Base-by-base conservation (phyloP, 2,797 vertebrate genomes). In the Florisuga fusca region DNA sequence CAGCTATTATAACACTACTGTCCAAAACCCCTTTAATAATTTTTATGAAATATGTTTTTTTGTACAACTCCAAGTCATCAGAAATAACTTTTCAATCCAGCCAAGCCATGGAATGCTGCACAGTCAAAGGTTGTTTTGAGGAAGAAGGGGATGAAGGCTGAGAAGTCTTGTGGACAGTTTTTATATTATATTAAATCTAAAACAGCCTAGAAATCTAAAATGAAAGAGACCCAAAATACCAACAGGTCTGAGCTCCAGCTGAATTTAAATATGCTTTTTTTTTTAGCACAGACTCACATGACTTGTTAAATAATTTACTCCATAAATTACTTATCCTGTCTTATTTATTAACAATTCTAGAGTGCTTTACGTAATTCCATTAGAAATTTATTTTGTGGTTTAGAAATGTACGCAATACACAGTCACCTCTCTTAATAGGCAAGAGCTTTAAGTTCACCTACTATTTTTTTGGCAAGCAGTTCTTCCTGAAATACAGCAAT, bases 311-410 rank as follows among this genome's bases (percentile, higher is more conserved):
- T 98, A 97, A 97, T 97, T 97, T 95, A 97, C 86, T 94, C 86
- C 86, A 89, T 95, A 98, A 97, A 97, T 97, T 96, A 97, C 91
- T 95, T 80, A 90, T 63, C 87, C 87, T 64, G 77, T 63, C 89
- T 96, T 95, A 94, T 95, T 97, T 98, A 97, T 98, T 97, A 98
- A 97, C 94, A 97, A 94, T 95, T 95, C 95, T 79, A 73, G 77
- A 96, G 95, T 97, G 91, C 92, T 96, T 97, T 96, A 94, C 92
- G 77, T 92, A 97, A 96, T 82, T 75, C 88, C 86, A 94, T 91
- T 94, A 90, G 84, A 96, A 94, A 97, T 93, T 94, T 94, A 96
- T 81, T 94, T 89, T 94, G 92, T 86, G 91, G 93, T 90, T 97
- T 96, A 95, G 87, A 94, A 93, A 95, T 77, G 81, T 94, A 94